Base-by-base conservation (phyloP, 2,888 invertebrate species). In the Diadegma fenestrale region DNA sequence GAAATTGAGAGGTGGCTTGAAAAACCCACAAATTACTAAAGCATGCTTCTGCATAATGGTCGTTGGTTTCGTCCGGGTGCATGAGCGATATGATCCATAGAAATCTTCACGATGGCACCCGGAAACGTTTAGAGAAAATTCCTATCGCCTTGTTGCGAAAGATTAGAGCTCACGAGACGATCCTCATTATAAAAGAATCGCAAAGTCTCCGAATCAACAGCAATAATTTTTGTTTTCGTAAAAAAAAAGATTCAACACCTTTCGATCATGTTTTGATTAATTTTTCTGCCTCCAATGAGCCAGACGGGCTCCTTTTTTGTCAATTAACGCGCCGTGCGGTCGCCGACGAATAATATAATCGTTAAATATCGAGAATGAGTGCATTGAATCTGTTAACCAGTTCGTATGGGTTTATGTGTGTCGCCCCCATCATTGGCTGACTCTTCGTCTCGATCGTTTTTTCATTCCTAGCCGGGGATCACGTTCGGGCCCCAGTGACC, bases 401-500 rank as follows among this genome's bases (percentile, higher is more conserved):
- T 78, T 78, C 69, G 66, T 68, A 30, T 61, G 63, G 22, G 75
- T 22, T 81, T 81, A 85, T 81, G 80, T 80, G 80, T 84, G 84
- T 84, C 84, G 80, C 33, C 72, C 80, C 30, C 80, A 43, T 51
- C 26, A 10, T 79, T 64, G 75, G 63, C 69, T 73, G n/a, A 8
- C 30, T 54, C 64, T 43, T 68, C 63, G 66, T 73, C 72, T 61
- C 68, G 69, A 64, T 58, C 54, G 51, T 75, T 41, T 33, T 69
- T 61, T 71, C 69, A 71, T 41, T 79, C 45, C 19, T 33, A n/a
- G n/a, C 61, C 63, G 51, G 71, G 58, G 45, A 79, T 64, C 86
- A 86, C 82, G 82, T 84, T 84, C 81, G 76, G 86, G 81, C 77
- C 87, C 86, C 81, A 88, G 83, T 88, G 88, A 88, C 88, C 88